Conservation (phyloP, 2,113 vertebrate species). For the Cettia cetti region DNA sequence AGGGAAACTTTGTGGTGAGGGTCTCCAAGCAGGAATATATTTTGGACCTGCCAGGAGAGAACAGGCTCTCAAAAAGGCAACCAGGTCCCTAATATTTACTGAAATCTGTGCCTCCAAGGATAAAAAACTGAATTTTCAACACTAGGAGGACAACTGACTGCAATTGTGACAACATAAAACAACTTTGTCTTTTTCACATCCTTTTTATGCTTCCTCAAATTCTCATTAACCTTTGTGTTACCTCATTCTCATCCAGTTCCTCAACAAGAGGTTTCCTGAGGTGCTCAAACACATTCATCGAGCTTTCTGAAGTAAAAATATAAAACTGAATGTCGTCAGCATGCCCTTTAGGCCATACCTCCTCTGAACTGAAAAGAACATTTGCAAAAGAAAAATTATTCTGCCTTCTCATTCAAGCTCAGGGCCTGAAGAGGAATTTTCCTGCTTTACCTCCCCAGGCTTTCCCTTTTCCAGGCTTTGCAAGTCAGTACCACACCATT, state of each 20-base stretch:
- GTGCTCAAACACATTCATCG: background rate
- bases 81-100: background rate
- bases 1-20: background rate
- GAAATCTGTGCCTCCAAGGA: background rate
- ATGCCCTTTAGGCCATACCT: background rate
- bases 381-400: background rate
- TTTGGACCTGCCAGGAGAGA: background rate
- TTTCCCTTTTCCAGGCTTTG: background rate
- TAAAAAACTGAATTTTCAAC: background rate
- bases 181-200: rapidly evolving
- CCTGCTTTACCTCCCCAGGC: background rate
- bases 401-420: background rate
- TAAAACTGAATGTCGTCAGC: background rate
- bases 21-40: background rate
- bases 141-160: background rate
- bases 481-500: background rate
- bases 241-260: background rate
- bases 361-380: background rate
- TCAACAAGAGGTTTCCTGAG: background rate
- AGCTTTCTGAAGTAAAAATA: background rate
- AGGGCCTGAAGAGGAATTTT: background rate
- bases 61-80: rapidly evolving
- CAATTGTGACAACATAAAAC: background rate
- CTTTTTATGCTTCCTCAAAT: background rate
- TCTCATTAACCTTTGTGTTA: background rate